Evolutionary conservation across 2,797 vertebrate genomes (phyloP).

Genomic region (Menidia menidia): DNA sequence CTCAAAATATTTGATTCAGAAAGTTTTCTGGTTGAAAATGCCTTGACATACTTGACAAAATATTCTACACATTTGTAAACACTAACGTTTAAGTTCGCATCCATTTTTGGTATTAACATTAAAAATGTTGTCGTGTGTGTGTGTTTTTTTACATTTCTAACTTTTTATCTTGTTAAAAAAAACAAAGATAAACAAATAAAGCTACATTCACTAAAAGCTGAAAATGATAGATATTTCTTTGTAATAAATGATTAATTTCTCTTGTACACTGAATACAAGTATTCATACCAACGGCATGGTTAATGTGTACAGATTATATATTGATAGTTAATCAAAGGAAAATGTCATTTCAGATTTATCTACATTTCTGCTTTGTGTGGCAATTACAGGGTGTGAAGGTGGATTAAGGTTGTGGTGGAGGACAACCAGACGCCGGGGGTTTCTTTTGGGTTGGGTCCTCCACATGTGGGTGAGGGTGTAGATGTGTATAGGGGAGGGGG

Average conservation of each 20-base stretch:
- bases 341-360: constrained; percentile 21
- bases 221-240: background rate
- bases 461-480: background rate
- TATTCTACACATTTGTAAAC: too few species aligned
- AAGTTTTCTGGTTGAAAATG: background rate
- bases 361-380: constrained; percentile 17
- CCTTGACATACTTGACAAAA: too few species aligned
- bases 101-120: too few species aligned
- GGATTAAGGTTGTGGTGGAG: constrained; percentile 30
- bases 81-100: too few species aligned
- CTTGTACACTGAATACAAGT: constrained; percentile 1
- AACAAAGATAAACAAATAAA: too few species aligned
- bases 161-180: too few species aligned
- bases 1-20: background rate
- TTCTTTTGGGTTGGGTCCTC: constrained; percentile 38
- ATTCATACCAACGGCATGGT: background rate
- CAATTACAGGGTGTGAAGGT: constrained; percentile 29
- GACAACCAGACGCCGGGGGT: constrained; percentile 27
- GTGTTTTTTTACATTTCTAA: too few species aligned
- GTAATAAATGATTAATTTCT: background rate
- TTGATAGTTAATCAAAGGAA: constrained; percentile 1
- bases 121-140: too few species aligned
- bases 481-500: background rate
- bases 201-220: background rate
- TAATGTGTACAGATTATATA: background rate